Evolutionary conservation across 2,797 vertebrate genomes (phyloP).

Genomic region (Dryobates pubescens): DNA sequence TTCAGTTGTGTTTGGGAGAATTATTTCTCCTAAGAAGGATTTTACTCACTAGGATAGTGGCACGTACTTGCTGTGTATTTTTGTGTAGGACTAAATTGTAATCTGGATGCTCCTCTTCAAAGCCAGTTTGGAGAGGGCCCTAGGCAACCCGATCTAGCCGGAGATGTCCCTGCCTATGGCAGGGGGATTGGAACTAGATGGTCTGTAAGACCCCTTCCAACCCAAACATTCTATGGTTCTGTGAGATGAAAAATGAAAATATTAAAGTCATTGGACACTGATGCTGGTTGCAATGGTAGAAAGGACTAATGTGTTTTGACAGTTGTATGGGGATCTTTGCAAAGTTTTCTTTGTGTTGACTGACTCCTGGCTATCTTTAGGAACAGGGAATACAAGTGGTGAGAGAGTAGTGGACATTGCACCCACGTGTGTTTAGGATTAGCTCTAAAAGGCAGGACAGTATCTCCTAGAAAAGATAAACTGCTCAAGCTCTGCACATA

Average conservation of each 20-base stretch:
- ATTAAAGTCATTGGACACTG: neutral
- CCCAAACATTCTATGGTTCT: too few species aligned
- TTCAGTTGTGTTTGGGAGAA: neutral
- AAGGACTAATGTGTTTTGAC: neutral
- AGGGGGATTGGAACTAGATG: too few species aligned
- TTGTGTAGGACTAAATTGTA: neutral
- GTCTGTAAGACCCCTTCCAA: too few species aligned
- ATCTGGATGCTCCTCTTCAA: neutral
- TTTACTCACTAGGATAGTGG: neutral
- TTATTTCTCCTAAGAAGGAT: neutral
- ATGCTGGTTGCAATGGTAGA: neutral
- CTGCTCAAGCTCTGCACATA: neutral
- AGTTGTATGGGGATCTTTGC: neutral
- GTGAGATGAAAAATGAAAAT: neutral
- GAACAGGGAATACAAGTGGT: conserved; percentile 20
- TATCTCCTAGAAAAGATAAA: neutral
- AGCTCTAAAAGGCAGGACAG: neutral
- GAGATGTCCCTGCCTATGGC: too few species aligned
- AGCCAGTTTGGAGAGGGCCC: too few species aligned
- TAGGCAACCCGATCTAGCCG: too few species aligned
- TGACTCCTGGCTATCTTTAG: neutral
- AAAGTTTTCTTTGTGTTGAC: conserved; percentile 33
- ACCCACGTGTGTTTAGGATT: neutral
- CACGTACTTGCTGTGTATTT: neutral
- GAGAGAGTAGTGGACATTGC: neutral